Conservation (phyloP, 2,888 invertebrate genomes). For the Plebejus anna region DNA sequence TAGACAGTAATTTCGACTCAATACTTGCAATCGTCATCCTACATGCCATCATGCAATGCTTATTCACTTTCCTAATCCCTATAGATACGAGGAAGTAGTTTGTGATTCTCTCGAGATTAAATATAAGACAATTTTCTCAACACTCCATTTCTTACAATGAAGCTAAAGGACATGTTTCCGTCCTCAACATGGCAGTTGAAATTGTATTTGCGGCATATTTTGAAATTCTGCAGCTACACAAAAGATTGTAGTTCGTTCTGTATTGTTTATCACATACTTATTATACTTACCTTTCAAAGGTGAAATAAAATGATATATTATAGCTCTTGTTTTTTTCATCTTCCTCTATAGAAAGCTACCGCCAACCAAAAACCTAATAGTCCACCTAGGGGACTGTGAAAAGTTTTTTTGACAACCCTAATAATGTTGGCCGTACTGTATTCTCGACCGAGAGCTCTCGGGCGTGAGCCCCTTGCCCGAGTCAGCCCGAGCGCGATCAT, state of each 20-base stretch:
- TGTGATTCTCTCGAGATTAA: conserved; percentile 67
- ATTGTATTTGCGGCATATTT: conserved; percentile 47
- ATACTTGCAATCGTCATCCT: conserved; percentile 41
- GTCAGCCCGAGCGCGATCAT: too few species aligned
- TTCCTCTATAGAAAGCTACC: conserved; percentile 18
- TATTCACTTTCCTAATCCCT: conserved; percentile 56
- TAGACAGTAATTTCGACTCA: conserved; percentile 33
- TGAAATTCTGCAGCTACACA: conserved; percentile 48
- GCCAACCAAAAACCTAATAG: too few species aligned
- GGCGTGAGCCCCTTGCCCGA: too few species aligned
- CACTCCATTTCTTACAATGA: conserved; percentile 54
- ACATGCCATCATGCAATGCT: conserved; percentile 71
- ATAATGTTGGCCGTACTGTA: too few species aligned
- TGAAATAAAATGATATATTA: conserved; percentile 58
- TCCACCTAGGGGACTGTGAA: too few species aligned
- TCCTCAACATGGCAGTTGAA: conserved; percentile 59
- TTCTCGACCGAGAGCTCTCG: too few species aligned
- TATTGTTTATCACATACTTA: conserved; percentile 61
- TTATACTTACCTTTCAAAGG: conserved; percentile 69
- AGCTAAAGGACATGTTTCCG: conserved; percentile 64
- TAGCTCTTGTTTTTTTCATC: conserved; percentile 34
- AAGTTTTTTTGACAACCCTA: too few species aligned
- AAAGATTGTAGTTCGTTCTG: conserved; percentile 61
- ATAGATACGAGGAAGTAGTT: conserved; percentile 70
- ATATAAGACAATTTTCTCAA: conserved; percentile 67